A percentile compares a stretch with the other conserved stretches of the same genome.
These are phyloP conservation scores for Apodemia zela DNA, from an alignment of 2,888 invertebrate species.

Conservation along the genomic window DNA sequence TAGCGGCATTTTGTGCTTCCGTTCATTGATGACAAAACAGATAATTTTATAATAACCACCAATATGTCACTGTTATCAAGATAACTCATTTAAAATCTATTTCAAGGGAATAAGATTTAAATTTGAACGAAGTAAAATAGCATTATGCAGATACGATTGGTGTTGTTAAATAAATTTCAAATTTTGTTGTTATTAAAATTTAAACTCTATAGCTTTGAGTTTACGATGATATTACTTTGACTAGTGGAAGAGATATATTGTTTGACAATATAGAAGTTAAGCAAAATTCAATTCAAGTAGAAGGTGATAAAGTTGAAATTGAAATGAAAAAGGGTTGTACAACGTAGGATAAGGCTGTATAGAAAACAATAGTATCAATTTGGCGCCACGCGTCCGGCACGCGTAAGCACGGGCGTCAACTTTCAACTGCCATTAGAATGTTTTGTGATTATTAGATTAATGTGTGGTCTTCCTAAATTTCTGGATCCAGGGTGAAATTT, in stretches of 20 bases:
- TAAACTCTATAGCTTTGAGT: background rate
- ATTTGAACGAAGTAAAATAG: background rate
- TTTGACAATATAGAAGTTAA: background rate
- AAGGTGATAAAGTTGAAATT: conserved; percentile 13
- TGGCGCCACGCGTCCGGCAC: conserved; percentile 48
- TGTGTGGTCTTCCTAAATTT: conserved; percentile 41
- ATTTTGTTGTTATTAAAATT: conserved; percentile 6
- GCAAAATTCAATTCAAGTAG: background rate
- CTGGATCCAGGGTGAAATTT: conserved; percentile 23
- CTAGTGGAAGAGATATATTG: background rate
- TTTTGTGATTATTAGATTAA: conserved; percentile 56
- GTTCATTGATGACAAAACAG: conserved; percentile 36
- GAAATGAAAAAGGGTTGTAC: conserved; percentile 6
- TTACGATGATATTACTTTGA: conserved; percentile 4
- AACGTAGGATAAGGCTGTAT: conserved; percentile 33
- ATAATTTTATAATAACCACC: conserved; percentile 35
- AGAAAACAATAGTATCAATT: conserved; percentile 50
- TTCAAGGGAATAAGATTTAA: conserved; percentile 18
- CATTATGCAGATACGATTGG: background rate
- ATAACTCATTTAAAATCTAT: conserved; percentile 14
- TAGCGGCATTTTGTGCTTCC: conserved; percentile 35
- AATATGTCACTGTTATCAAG: conserved; percentile 37
- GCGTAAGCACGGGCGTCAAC: conserved; percentile 53
- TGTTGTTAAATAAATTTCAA: conserved; percentile 3
- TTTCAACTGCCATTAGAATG: conserved; percentile 51